Base-by-base conservation (phyloP, 1,140 invertebrate genomes). In the Leptinotarsa undecemlineata region DNA sequence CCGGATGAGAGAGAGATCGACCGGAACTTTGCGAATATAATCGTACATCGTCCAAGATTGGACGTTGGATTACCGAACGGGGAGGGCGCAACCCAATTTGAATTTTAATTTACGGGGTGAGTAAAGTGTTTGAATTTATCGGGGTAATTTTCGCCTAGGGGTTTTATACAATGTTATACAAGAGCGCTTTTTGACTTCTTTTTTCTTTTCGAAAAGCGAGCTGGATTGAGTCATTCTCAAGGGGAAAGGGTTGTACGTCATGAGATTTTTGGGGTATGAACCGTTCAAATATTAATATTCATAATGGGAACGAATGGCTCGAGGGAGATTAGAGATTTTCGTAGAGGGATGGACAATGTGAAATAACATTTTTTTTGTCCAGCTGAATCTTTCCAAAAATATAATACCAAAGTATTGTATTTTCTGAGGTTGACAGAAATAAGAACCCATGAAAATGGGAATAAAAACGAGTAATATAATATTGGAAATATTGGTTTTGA, bases 61-160 rank as follows among this genome's bases (percentile, higher is more conserved):
- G 82, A 83, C 81, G 76, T 78, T 76, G 78, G 76, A 81, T 80
- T 81, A 78, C 78, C 67, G 72, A 67, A 74, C 73, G 78, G 76
- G 70, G 79, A 77, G 73, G 76, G 75, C 77, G 73, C 79, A 76
- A 80, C 79, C 82, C 83, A 84, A 84, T 84, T 84, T 84, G 83
- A 84, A 84, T 84, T 83, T 83, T 83, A 84, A 84, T 84, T 84
- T 84, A 84, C 82, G 79, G 80, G 76, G 78, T 83, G 81, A 82
- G 81, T 80, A 80, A 79, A 82, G 77, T 75, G 79, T 80, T 79
- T 77, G 77, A 82, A 82, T 82, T 82, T 82, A 82, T 79, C 74
- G 76, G 68, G 77, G 74, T 76, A 78, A 76, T 79, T 82, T 77
- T 75, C 73, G 21, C 21, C 33, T 19, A 48, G 61, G 70, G 61